Evolutionary conservation across 2,797 vertebrate species (phyloP).

Genomic region (Xiphorhynchus erythropygius): DNA sequence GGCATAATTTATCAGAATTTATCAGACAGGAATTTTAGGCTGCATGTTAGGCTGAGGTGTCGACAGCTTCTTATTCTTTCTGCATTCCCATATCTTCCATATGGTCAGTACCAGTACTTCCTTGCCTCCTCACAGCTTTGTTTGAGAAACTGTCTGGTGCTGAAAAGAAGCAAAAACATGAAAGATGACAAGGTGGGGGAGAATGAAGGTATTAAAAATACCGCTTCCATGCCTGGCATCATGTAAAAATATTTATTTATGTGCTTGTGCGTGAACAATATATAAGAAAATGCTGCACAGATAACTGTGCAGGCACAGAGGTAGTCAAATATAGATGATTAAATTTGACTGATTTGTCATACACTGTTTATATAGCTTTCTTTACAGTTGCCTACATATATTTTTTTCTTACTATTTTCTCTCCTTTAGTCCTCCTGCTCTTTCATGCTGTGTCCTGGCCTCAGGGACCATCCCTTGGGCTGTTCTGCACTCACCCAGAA

Average conservation of each 20-base stretch:
- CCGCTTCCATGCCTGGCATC: neutral
- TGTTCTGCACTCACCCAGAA: slow-evolving; percentile 32
- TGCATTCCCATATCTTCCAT: neutral
- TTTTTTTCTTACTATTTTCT: slow-evolving; percentile 31
- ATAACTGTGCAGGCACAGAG: neutral
- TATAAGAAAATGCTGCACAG: neutral
- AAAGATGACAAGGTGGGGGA: neutral
- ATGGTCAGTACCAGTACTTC: neutral
- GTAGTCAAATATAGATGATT: neutral
- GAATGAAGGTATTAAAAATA: neutral
- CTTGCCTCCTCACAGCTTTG: neutral
- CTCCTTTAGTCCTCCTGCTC: slow-evolving; percentile 27
- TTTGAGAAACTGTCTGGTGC: neutral
- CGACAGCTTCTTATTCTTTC: neutral
- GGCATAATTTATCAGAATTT: neutral
- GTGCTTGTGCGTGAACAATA: slow-evolving; percentile 60
- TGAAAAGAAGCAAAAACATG: neutral
- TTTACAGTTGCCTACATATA: slow-evolving; percentile 37
- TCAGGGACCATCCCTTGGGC: slow-evolving; percentile 48
- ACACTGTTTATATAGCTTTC: neutral
- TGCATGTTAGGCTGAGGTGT: neutral
- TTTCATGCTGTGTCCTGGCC: slow-evolving; percentile 26
- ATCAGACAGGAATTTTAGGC: neutral
- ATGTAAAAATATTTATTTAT: slow-evolving; percentile 36
- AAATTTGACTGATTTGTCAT: neutral